phyloP scores from a whole-genome alignment of 2,797 vertebrate species.

The Poecilia wingei region DNA sequence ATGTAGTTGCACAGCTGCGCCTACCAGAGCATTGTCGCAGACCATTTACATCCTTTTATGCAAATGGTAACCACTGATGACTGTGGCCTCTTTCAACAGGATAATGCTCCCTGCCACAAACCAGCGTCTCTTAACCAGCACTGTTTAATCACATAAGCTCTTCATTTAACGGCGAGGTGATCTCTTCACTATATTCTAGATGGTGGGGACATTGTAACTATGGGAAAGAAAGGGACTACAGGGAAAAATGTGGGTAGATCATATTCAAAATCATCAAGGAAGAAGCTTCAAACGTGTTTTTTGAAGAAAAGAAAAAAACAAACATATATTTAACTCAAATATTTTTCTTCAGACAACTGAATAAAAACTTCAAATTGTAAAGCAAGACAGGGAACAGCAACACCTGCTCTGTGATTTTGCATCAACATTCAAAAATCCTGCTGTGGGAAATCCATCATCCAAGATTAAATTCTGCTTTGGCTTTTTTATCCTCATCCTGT shows the following conservation, averaged over 20 bases:
- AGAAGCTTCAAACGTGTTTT: neutral
- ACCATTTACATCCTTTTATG: neutral
- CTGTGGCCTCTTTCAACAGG: neutral
- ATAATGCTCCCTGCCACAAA: neutral
- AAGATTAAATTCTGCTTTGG: slow-evolving; percentile 45
- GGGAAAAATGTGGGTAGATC: neutral
- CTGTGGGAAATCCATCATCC: slow-evolving; percentile 52
- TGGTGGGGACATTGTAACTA: neutral
- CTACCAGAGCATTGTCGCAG: neutral
- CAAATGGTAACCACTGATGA: neutral
- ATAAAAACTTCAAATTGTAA: slow-evolving; percentile 11
- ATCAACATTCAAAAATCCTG: slow-evolving; percentile 26
- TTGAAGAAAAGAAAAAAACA: too few species aligned
- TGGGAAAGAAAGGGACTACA: neutral
- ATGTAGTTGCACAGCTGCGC: neutral
- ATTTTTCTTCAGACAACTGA: slow-evolving; percentile 3
- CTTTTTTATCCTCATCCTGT: slow-evolving; percentile 39
- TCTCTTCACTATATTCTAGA: neutral
- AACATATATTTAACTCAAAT: neutral
- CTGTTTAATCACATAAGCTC: neutral
- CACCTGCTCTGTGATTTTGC: slow-evolving; percentile 23
- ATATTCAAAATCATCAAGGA: neutral
- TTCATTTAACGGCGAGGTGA: neutral
- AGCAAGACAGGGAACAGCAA: slow-evolving; percentile 18
- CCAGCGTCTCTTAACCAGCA: neutral